Evolutionary conservation across 2,797 vertebrate genomes (phyloP), one percentile per base, ranked within the genome.

Genomic region (Falco columbarius): DNA sequence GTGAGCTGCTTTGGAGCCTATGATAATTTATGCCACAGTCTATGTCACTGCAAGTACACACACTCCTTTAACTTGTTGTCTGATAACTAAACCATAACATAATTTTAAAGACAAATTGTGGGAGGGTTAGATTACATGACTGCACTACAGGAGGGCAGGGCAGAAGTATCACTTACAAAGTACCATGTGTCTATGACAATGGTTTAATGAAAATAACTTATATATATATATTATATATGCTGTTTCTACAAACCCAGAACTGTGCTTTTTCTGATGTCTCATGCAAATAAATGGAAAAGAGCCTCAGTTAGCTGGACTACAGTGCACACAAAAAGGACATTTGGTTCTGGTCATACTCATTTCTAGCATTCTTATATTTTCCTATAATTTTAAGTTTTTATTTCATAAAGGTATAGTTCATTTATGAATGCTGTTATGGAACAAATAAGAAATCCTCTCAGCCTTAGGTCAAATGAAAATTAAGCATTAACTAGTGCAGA

Each of bases 401-500:
- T 86, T 93, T 85, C 42, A 72, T 36, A 49, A 85, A 72, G 14
- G 32, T 51, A 44, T 56, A 85, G 29, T 40, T 91, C 56, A 75
- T 81, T 94, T 89, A 44, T 52, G 16, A 94, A 95, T 89, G 27
- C 9, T 94, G 51, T 62, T 88, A 85, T 8, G 65, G 68, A 89
- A 95, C n/a, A 91, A 86, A 66, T 26, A 73, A 58, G 71, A 93
- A 96, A 94, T 74, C 59, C 68, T 88, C 77, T 96, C 73, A 95
- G 87, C 68, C 68, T 91, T 89, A 81, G 77, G 52, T 81, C 54
- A 88, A 75, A 86, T 32, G 62, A 86, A 91, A 76, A 66, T 40
- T 67, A 93, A 93, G n/a, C 26, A 77, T 89, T 97, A 97, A 89
- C 81, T 90, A 89, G 40, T 66, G 63, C 44, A 95, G 76, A 96